Percentiles rank a stretch among this genome's conserved stretches.
Evolutionary conservation across 2,113 vertebrate genomes (phyloP).

Genomic region (Protobothrops flavoviridis): DNA sequence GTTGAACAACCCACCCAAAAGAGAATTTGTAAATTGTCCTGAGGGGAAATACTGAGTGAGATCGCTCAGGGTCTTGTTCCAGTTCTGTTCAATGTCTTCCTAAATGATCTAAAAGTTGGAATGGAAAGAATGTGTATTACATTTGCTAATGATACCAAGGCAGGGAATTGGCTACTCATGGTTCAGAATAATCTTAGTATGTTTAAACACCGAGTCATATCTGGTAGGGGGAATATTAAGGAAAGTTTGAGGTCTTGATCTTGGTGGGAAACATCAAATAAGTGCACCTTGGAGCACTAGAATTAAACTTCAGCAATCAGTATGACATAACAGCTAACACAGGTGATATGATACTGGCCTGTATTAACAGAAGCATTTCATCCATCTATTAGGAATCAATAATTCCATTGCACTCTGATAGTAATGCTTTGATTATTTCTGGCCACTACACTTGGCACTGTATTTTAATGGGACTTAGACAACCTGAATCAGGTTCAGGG

Average conservation of each 20-base stretch:
- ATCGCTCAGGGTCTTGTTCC: neutral
- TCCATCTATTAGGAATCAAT: neutral
- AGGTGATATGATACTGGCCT: neutral
- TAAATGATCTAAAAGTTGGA: neutral
- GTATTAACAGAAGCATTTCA: neutral
- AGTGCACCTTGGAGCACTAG: neutral
- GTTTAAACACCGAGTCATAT: neutral
- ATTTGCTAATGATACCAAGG: neutral
- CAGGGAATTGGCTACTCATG: neutral
- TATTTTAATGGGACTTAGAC: neutral
- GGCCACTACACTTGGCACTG: neutral
- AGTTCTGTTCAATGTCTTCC: neutral
- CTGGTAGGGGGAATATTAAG: neutral
- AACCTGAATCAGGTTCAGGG: neutral
- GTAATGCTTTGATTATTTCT: neutral
- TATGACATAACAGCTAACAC: neutral
- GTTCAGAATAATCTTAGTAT: neutral
- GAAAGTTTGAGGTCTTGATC: neutral
- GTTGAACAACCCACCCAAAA: neutral
- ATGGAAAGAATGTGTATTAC: neutral
- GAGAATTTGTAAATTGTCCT: neutral
- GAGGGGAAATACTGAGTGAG: neutral
- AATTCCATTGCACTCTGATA: neutral
- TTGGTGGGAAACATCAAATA: neutral
- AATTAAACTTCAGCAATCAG: neutral